Conservation (phyloP, 2,113 vertebrate genomes). For the Ctenomys sociabilis region DNA sequence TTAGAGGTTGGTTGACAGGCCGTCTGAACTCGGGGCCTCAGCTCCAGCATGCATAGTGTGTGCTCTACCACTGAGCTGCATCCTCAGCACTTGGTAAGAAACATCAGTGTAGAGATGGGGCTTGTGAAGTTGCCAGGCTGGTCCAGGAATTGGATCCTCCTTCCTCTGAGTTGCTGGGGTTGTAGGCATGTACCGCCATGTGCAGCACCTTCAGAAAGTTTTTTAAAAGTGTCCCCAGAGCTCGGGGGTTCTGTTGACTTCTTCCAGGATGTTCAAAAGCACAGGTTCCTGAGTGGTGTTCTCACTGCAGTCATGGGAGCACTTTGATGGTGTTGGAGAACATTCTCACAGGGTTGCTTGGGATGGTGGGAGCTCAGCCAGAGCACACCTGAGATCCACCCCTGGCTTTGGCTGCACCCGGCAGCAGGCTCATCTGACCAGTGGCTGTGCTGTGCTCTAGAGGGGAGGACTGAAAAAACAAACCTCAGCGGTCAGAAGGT, state of each 20-base stretch:
- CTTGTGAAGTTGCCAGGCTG: neutral
- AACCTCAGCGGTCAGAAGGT: neutral
- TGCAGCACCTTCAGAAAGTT: neutral
- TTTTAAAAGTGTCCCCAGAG: neutral
- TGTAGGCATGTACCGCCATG: neutral
- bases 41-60: no score
- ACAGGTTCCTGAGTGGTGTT: neutral
- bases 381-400: fast-evolving
- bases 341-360: neutral
- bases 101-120: neutral
- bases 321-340: neutral
- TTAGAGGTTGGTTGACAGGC: neutral
- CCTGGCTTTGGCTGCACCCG: fast-evolving
- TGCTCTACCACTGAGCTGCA: neutral
- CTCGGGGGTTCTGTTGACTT: neutral
- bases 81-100: neutral
- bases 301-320: fast-evolving
- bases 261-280: neutral
- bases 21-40: neutral
- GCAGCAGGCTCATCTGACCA: neutral
- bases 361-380: neutral
- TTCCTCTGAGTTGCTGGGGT: neutral
- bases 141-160: neutral
- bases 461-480: neutral
- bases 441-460: neutral